phyloP scores from a whole-genome alignment of 37 sponge, comb jelly and placozoan species.

The Amphimedon queenslandica region DNA sequence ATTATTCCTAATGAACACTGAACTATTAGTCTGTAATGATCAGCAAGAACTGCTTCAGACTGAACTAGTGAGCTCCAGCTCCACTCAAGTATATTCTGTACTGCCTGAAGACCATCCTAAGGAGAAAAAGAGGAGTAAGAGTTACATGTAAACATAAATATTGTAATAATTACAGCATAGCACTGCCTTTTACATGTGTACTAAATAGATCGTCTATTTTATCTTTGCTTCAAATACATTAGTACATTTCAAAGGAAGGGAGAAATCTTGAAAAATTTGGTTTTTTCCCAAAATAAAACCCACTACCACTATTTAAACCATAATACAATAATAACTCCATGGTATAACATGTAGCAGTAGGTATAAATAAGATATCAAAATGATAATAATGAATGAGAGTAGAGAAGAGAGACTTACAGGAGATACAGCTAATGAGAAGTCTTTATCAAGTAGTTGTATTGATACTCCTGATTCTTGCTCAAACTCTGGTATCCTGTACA shows the following conservation, averaged over 20 bases:
- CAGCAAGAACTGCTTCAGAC: constrained; percentile 8
- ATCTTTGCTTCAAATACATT: too few species aligned
- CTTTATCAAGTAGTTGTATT: constrained; percentile 56
- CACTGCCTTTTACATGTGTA: too few species aligned
- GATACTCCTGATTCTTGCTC: constrained; percentile 41
- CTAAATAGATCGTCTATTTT: too few species aligned
- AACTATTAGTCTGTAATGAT: constrained; percentile 33
- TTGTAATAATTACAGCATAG: too few species aligned
- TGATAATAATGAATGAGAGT: not conserved
- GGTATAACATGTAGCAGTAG: not conserved
- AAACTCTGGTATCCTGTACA: constrained; percentile 52
- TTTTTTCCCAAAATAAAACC: not conserved
- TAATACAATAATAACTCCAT: constrained; percentile 1
- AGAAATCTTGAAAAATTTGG: too few species aligned
- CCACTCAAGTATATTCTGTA: constrained; percentile 73
- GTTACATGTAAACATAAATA: not conserved
- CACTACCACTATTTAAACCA: not conserved
- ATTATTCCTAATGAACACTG: constrained; percentile 52
- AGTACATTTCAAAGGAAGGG: too few species aligned
- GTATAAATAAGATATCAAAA: not conserved
- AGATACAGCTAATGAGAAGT: constrained; percentile 68
- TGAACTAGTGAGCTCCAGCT: constrained; percentile 43
- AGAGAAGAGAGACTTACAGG: constrained; percentile 35
- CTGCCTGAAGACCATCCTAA: constrained; percentile 65
- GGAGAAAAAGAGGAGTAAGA: constrained; percentile 2